A percentile compares a stretch with the other conserved stretches of the same genome.
These are phyloP conservation scores for Cyrtonyx montezumae DNA, from an alignment of 2,113 vertebrate species.

Conservation along the genomic window DNA sequence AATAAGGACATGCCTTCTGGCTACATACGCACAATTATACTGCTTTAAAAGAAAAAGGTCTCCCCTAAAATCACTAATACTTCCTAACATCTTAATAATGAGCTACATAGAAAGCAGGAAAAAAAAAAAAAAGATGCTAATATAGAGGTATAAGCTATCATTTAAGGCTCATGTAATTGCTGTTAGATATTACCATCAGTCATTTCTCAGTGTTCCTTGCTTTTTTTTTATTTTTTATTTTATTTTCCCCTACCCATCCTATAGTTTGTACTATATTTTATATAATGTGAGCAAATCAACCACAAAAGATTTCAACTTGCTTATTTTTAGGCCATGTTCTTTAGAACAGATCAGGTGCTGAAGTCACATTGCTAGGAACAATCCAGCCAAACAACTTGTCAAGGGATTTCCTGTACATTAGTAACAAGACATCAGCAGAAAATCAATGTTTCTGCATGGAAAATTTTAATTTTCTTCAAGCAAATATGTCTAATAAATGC, in stretches of 20 bases:
- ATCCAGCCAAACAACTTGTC: not conserved
- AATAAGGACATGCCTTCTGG: not conserved
- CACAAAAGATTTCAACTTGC: not conserved
- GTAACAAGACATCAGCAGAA: not conserved
- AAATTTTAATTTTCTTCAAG: not conserved
- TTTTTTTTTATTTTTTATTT: not conserved
- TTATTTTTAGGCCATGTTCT: not conserved
- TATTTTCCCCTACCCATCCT: not conserved
- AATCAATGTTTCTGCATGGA: not conserved
- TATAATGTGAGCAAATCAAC: not conserved
- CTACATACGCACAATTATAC: not conserved
- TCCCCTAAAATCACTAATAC: not conserved
- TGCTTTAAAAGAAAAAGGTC: not conserved
- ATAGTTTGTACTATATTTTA: not conserved
- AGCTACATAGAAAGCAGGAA: not conserved
- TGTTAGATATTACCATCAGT: not conserved
- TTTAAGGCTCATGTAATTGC: not conserved
- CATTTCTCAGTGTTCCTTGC: not conserved
- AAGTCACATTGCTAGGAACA: not conserved
- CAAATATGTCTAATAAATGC: not conserved
- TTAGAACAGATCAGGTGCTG: not conserved
- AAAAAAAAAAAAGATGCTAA: not conserved
- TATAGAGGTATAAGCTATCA: not conserved
- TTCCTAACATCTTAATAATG: not conserved
- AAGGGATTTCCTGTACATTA: not conserved